phyloP scores from a whole-genome alignment of 2,888 invertebrate species.

The Siphlonurus alternatus region DNA sequence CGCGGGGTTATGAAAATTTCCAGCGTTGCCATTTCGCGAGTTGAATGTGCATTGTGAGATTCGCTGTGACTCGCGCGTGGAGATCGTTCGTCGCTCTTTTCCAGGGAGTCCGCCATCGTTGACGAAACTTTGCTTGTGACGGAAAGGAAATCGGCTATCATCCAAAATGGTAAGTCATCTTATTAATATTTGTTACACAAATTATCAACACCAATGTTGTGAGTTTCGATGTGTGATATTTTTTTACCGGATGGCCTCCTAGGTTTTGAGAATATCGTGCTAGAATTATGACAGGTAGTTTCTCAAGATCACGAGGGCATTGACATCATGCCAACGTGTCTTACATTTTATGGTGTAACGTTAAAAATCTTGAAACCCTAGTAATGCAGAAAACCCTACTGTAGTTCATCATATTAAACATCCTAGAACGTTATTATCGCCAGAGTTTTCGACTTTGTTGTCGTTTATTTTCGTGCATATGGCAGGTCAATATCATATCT shows the following conservation, averaged over 20 bases:
- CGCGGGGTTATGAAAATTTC: too few relatives aligned
- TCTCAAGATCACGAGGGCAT: neutral
- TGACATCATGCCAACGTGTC: constrained; percentile 3
- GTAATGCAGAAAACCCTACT: too few relatives aligned
- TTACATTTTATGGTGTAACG: neutral
- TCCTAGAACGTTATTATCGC: too few relatives aligned
- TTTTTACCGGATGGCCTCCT: neutral
- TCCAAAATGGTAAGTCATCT: constrained; percentile 59
- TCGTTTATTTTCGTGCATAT: too few relatives aligned
- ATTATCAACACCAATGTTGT: neutral
- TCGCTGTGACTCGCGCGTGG: too few relatives aligned
- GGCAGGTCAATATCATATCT: too few relatives aligned
- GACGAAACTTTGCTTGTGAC: constrained; percentile 58
- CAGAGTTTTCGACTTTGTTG: too few relatives aligned
- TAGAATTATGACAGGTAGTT: neutral
- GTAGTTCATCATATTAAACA: too few relatives aligned
- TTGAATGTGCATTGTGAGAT: too few relatives aligned
- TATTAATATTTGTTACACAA: constrained; percentile 10
- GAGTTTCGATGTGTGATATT: neutral
- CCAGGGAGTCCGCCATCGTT: constrained; percentile 73
- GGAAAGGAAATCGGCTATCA: constrained; percentile 61
- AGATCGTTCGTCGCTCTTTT: constrained; percentile 35
- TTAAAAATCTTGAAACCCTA: too few relatives aligned
- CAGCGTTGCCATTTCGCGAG: too few relatives aligned
- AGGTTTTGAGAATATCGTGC: neutral